phyloP scores from a whole-genome alignment of 2,888 invertebrate species.

The Apodemia mormo region DNA sequence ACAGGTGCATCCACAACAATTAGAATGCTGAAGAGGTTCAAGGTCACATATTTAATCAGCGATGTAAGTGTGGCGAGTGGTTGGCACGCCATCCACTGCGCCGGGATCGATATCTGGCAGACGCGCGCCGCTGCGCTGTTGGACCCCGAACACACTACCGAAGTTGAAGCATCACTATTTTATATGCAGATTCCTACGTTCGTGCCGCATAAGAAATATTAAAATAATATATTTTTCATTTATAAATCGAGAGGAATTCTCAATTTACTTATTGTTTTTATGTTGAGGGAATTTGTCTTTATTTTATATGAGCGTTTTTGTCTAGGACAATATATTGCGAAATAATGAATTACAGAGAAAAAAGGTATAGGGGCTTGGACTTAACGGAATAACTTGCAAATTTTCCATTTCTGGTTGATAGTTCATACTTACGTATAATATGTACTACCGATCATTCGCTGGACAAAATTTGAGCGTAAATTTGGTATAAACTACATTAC shows the following conservation, averaged over 20 bases:
- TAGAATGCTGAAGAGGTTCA: constrained; percentile 65
- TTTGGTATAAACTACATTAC: no score
- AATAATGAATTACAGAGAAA: no score
- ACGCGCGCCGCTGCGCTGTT: constrained; percentile 62
- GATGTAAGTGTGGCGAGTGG: constrained; percentile 44
- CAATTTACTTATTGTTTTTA: background rate
- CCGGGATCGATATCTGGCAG: constrained; percentile 72
- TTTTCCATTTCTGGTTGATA: no score
- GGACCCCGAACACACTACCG: constrained; percentile 10
- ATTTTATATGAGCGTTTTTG: background rate
- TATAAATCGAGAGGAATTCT: background rate
- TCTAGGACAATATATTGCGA: background rate
- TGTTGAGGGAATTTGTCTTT: background rate
- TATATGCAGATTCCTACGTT: background rate
- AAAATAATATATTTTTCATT: background rate
- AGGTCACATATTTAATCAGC: constrained; percentile 54
- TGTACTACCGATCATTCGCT: no score
- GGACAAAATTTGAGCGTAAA: no score
- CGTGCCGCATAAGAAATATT: background rate
- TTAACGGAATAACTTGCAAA: no score
- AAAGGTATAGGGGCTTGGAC: no score
- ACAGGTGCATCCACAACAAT: constrained; percentile 48
- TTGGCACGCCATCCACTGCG: constrained; percentile 61
- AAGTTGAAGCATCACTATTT: background rate
- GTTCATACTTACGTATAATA: no score